These are phyloP conservation scores for Silurus glanis DNA, from an alignment of 2,113 vertebrate species.

Conservation along the genomic window DNA sequence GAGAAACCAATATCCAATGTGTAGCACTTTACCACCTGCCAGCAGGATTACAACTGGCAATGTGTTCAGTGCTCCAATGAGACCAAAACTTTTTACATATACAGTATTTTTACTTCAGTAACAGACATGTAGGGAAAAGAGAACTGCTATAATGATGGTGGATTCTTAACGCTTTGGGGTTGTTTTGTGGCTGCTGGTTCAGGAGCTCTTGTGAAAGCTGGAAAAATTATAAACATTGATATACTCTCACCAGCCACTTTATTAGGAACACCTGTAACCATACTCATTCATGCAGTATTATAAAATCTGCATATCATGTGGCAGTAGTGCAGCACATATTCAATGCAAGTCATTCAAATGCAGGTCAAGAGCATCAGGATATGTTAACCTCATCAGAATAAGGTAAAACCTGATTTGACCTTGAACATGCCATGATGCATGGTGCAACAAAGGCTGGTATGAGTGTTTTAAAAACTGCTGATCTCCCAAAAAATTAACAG, in stretches of 20 bases:
- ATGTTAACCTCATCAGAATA: neutral
- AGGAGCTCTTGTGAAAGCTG: neutral
- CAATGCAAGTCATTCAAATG: neutral
- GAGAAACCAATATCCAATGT: neutral
- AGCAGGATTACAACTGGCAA: neutral
- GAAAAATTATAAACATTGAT: neutral
- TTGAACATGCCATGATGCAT: too few species aligned
- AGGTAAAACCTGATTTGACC: too few species aligned
- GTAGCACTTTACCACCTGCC: neutral
- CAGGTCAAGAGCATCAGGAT: neutral
- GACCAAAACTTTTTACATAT: neutral
- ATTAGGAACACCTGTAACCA: neutral
- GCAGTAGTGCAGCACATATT: neutral
- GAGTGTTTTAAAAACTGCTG: too few species aligned
- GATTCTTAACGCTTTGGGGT: neutral
- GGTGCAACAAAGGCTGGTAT: too few species aligned
- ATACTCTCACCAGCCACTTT: neutral
- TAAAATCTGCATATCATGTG: neutral
- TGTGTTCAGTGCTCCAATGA: neutral
- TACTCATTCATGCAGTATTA: neutral
- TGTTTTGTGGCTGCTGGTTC: neutral
- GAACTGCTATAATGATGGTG: neutral
- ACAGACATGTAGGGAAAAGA: neutral
- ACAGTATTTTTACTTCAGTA: neutral
- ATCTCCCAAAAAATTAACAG: too few species aligned